Evolutionary conservation across 2,888 invertebrate species (phyloP), one percentile per base, ranked within the genome.

Genomic region (Latrodectus hesperus): DNA sequence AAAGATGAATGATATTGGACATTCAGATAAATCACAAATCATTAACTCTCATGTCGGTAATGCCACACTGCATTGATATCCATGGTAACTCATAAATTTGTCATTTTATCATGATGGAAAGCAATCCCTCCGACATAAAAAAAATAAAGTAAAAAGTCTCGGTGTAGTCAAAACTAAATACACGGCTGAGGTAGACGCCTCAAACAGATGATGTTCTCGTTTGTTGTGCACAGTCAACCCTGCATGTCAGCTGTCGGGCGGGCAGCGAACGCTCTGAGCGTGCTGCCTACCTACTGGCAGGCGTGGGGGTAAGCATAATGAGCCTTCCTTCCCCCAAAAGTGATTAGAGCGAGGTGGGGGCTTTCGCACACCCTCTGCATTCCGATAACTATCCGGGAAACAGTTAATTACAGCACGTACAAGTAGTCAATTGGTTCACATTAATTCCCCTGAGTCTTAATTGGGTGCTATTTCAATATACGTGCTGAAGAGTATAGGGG

Each of bases 381-480:
- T 55, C 9, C 38, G 85, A 86, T 86, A 86, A 86, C 85, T 86
- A 86, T 80, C 85, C 17, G 53, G 75, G 85, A 80, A 76, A 53
- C 85, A 71, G 85, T 86, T 86, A 86, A 86, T 86, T 86, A 80
- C 17, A 38, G 80, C 75, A 76, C 71, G 71, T 78, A 78, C 78
- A 77, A 84, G 84, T 84, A 78, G 78, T 74, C 79, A 85, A 85
- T 79, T 75, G 74, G 53, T 64, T 53, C 52, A 70, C 78, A 85
- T 79, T 85, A 72, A 55, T 70, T 8, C n/a, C 52, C 52, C 71
- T 9, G 52, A 67, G 26, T 60, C 80, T 60, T 86, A 86, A 86
- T 86, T 80, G 80, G 70, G 52, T 86, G 75, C 60, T 64, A 67
- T 60, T 80, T 64, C 70, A 70, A 74, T 77, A 55, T 14, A 68